Evolutionary conservation across 2,797 vertebrate species (phyloP), one percentile per base, ranked within the genome.

Genomic region (Channallabes apus): DNA sequence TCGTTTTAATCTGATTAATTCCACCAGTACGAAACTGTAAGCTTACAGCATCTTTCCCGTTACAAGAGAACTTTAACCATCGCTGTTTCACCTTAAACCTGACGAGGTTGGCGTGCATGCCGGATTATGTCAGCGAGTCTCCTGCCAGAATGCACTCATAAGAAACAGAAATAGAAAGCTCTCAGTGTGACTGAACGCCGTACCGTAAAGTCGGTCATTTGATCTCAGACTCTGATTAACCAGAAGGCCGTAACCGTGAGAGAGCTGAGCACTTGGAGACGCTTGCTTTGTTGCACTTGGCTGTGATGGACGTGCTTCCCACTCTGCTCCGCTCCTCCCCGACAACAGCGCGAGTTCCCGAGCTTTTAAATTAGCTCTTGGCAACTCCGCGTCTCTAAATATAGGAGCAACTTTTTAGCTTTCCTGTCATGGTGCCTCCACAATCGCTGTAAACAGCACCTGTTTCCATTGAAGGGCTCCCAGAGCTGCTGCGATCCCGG

Each of bases 341-440:
- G 85, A 89, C 88, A 90, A 90, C 89, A 90, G 86, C 79, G 46
- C 64, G 54, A 85, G 87, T 87, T 89, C 84, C 85, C 61, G 83
- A 82, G 85, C 82, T 89, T 90, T 89, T 88, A 88, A 89, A 90
- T 90, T 59, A 89, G 82, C 84, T 78, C 71, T 83, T 90, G 89
- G 89, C 89, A 88, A 80, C 2, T n/a, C 81, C 54, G 32, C 61
- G 41, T 46, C 83, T 85, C 87, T 90, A 90, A 89, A 88, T 88
- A 87, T 90, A 90, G 88, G 84, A 83, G 76, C 35, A 84, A 87
- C 82, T 85, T 90, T 89, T 88, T 84, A 83, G 88, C 88, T 82
- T 89, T 84, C 76, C 87, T 88, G 87, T 83, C 68, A 68, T 73
- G 86, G 84, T 83, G 86, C 83, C 56, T 61, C 83, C 65, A 75